Base-by-base conservation (phyloP, 23 tunicate genomes). In the Ciona savignyi region DNA sequence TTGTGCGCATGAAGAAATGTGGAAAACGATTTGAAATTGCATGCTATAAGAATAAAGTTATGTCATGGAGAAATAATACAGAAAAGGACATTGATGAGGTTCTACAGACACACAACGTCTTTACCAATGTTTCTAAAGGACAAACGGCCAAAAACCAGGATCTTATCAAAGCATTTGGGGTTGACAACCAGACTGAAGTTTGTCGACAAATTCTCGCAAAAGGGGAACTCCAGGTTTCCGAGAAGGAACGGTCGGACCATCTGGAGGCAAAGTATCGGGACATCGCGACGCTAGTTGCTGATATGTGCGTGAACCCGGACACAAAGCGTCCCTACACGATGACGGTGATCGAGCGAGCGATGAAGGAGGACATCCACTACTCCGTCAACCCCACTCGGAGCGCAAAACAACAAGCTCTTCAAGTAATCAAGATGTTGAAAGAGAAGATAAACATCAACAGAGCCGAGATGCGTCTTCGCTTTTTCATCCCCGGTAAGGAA, bases 11-110 rank as follows among this genome's bases (percentile, higher is more conserved):
- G 86, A 95, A 95, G 30, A 95, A 90, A 70, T 86, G 85, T 25
- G 99, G 99, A 68, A 95, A 95, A 64, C 76, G 99, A 35, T 95
- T 95, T 79, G 99, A 95, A 76, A 88, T 95, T 69, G 99, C 99
- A 3, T 95, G 99, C 35, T 95, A 95, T 73, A 95, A 95, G 71
- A 95, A 95, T 73, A 95, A 95, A 51, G 98, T 93, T 9, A 80
- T 83, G 85, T 95, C 99, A 35, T 95, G 99, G 99, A 65, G 99
- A 30, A 90, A 95, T 69, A 90, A 90, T 34, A 78, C 99, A 4
- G 99, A 95, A 76, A 95, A 88, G 72, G 95, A 95, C 63, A 78
- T 95, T 34, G 95, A 90, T 32, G 99, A 95, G 63, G 99, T 95
- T 3, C 60, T 95, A 22, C 99, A 95, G 66, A 82, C 99, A 2